phyloP scores from a whole-genome alignment of 92 coral and sea anemone genomes.

The Metridium senile region DNA sequence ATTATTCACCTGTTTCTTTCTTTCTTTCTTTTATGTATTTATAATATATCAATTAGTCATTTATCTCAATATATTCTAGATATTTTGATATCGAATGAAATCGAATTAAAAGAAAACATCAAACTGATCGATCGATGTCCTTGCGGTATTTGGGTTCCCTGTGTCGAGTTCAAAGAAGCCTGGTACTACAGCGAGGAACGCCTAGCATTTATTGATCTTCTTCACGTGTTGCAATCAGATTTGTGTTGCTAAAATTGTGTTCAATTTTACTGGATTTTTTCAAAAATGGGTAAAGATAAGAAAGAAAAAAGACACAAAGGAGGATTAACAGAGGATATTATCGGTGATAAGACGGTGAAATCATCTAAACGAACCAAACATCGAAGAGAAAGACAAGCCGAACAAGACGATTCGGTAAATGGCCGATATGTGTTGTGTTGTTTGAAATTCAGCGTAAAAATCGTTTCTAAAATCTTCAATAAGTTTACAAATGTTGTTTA shows the following conservation, averaged over 20 bases:
- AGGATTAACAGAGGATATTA: slow-evolving; percentile 86
- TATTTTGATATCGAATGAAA: too few species aligned
- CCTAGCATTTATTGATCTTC: slow-evolving; percentile 15
- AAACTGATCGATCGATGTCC: neutral
- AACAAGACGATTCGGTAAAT: slow-evolving; percentile 76
- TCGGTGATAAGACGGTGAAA: slow-evolving; percentile 66
- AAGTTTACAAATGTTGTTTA: neutral
- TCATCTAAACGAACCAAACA: slow-evolving; percentile 68
- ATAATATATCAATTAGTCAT: too few species aligned
- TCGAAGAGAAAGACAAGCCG: slow-evolving; percentile 82
- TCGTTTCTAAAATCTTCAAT: neutral
- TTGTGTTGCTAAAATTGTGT: neutral
- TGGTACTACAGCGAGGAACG: slow-evolving; percentile 27
- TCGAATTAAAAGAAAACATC: neutral
- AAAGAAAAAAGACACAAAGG: slow-evolving; percentile 62
- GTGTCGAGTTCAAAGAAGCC: neutral
- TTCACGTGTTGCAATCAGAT: slow-evolving; percentile 39
- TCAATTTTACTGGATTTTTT: neutral
- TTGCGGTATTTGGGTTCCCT: slow-evolving; percentile 1
- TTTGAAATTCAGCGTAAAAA: neutral
- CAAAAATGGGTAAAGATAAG: slow-evolving; percentile 90
- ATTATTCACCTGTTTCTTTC: too few species aligned
- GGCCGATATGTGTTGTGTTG: neutral
- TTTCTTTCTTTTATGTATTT: too few species aligned
- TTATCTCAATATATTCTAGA: too few species aligned